A percentile compares a stretch with the other conserved stretches of the same genome.
Conservation (phyloP, 92 coral and sea anemone genomes). For the Blastomussa wellsi region DNA sequence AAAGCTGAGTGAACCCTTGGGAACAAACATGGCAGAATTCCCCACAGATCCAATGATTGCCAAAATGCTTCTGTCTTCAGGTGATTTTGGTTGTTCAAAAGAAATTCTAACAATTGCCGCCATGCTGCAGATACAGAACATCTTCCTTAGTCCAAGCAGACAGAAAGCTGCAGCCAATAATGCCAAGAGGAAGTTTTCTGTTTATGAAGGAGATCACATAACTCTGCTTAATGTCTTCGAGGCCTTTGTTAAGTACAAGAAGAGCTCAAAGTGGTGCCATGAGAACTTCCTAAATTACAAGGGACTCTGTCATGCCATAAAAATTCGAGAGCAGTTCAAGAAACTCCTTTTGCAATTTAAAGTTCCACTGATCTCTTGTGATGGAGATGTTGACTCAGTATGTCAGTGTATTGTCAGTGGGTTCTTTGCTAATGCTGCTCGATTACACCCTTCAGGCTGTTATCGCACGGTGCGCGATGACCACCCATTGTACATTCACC, state of each 20-base stretch:
- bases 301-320: constrained; percentile 94
- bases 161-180: constrained; percentile 92
- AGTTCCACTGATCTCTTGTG: constrained; percentile 79
- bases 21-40: constrained; percentile 96
- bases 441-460: constrained; percentile 86
- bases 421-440: constrained; percentile 95
- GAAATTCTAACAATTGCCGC: constrained; percentile 95
- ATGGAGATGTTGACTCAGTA: constrained; percentile 80
- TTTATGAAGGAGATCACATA: constrained; percentile 95
- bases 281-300: constrained; percentile 90
- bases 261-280: constrained; percentile 97
- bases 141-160: constrained; percentile 86
- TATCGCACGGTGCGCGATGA: constrained; percentile 94
- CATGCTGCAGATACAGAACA: constrained; percentile 95
- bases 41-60: constrained; percentile 98
- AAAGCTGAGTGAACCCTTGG: constrained; percentile 79
- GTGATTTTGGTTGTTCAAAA: constrained; percentile 94
- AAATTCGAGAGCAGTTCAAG: constrained; percentile 92
- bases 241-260: constrained; percentile 86
- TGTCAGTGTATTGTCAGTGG: constrained; percentile 92
- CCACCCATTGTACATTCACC: constrained; percentile 84
- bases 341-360: constrained; percentile 78
- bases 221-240: constrained; percentile 85
- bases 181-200: constrained; percentile 84
- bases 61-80: constrained; percentile 93